Percentiles rank a stretch among this genome's conserved stretches.
Evolutionary conservation across 2,113 vertebrate genomes (phyloP).

Genomic region (Peromyscus maniculatus): DNA sequence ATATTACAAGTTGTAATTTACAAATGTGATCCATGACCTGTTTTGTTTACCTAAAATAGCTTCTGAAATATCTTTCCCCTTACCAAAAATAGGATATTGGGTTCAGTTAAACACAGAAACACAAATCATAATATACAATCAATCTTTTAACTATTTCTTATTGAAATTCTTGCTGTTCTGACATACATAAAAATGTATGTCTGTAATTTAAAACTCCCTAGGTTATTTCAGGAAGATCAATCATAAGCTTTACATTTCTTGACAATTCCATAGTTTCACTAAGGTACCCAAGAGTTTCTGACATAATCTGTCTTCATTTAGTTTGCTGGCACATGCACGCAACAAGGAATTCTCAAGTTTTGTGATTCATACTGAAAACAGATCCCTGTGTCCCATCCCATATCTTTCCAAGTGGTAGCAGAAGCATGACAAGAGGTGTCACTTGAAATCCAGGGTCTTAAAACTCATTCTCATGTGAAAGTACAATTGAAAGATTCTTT

Average conservation of each 20-base stretch:
- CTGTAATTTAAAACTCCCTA: neutral
- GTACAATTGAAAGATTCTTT: neutral
- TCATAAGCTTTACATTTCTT: neutral
- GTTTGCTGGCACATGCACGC: too few relatives aligned
- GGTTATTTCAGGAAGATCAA: neutral
- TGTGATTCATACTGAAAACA: neutral
- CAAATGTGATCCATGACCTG: neutral
- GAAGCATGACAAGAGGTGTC: neutral
- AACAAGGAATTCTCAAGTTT: neutral
- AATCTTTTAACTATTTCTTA: neutral
- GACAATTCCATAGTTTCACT: neutral
- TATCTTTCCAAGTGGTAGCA: neutral
- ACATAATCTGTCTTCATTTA: neutral
- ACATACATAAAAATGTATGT: neutral
- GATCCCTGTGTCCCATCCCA: too few relatives aligned
- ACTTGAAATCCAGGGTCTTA: neutral
- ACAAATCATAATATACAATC: neutral
- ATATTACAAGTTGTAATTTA: neutral
- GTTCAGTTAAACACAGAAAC: neutral
- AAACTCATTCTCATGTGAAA: neutral
- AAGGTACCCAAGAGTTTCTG: neutral
- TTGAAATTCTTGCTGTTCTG: neutral
- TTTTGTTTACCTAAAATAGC: neutral
- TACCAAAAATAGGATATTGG: neutral
- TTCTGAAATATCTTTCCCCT: neutral